These are phyloP conservation scores for Hippopotamyrus pictus DNA, from an alignment of 2,797 vertebrate species.

Conservation along the genomic window DNA sequence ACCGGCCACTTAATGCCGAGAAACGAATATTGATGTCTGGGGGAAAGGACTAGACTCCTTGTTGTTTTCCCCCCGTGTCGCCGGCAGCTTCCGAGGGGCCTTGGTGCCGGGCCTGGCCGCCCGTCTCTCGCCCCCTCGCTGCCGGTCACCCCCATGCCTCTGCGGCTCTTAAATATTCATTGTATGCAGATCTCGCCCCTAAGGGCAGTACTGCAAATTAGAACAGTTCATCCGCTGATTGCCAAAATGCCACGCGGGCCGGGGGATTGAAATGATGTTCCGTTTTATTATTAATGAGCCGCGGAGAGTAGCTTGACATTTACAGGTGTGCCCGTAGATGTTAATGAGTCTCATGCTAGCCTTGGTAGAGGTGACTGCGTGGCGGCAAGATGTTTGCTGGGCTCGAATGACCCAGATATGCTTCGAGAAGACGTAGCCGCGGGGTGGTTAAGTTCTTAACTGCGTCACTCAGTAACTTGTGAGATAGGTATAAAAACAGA, in stretches of 20 bases:
- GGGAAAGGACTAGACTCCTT: background rate
- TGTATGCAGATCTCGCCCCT: constrained; percentile 58
- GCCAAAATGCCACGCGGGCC: constrained; percentile 59
- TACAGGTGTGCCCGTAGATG: constrained; percentile 54
- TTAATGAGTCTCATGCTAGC: constrained; percentile 50
- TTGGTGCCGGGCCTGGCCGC: constrained; percentile 43
- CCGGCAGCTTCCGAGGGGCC: constrained; percentile 31
- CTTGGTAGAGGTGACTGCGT: constrained; percentile 7
- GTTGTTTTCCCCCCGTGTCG: background rate
- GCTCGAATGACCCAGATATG: constrained; percentile 26
- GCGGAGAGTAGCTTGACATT: constrained; percentile 59
- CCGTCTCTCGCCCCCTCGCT: constrained; percentile 43
- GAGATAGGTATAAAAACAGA: background rate
- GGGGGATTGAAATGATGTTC: constrained; percentile 52
- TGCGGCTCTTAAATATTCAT: constrained; percentile 65
- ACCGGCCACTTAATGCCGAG: background rate
- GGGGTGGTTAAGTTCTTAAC: background rate
- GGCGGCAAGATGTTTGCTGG: constrained; percentile 17
- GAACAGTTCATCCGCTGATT: constrained; percentile 61
- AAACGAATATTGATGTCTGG: background rate
- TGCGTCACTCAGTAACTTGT: background rate
- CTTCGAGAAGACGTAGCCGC: background rate
- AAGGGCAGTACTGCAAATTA: constrained; percentile 62
- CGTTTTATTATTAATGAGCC: constrained; percentile 65
- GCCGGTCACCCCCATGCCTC: constrained; percentile 49